Evolutionary conservation across 1,140 invertebrate genomes (phyloP), one percentile per base, ranked within the genome.

Genomic region (Habropoda laboriosa): DNA sequence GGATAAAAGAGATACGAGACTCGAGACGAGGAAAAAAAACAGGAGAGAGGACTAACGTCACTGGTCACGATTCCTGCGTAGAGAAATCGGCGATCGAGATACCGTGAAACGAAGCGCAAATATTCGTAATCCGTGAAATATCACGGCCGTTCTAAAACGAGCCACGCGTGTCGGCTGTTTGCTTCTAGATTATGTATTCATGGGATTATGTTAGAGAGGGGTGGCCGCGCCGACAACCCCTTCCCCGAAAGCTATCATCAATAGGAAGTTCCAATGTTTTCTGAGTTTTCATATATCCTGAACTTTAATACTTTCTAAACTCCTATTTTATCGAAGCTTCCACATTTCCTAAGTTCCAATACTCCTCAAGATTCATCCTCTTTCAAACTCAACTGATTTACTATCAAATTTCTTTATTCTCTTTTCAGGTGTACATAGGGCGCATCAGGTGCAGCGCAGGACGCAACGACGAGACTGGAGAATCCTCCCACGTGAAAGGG

Each of bases 61-160:
- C 18, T 49, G 79, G 66, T 81, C 49, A 16, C 49, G 42, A 53
- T 66, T 32, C 24, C 21, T 5, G 60, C 30, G 35, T 45, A 27
- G 24, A 51, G 30, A 72, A 47, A 71, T 61, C 57, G 64, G 57
- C 6, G 71, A 73, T 73, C 75, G 75, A 74, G 82, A 82, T 79
- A 89, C 83, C 87, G 87, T 91, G 88, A 90, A 91, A 90, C 85
- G 85, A 67, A 85, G 67, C 78, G 89, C 82, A 91, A 89, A 89
- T 82, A 86, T 85, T 78, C 81, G 60, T 92, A 92, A 92, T 92
- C 92, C 91, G 90, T 93, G 90, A 93, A 93, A 93, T 92, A 92
- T 92, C 90, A 90, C 87, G 88, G 91, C 76, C 82, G 86, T 89
- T 90, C 75, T 89, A 91, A 91, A 90, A 85, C 86, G 86, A 74